phyloP scores from a whole-genome alignment of 2,113 vertebrate genomes.

The Grallaria varia region DNA sequence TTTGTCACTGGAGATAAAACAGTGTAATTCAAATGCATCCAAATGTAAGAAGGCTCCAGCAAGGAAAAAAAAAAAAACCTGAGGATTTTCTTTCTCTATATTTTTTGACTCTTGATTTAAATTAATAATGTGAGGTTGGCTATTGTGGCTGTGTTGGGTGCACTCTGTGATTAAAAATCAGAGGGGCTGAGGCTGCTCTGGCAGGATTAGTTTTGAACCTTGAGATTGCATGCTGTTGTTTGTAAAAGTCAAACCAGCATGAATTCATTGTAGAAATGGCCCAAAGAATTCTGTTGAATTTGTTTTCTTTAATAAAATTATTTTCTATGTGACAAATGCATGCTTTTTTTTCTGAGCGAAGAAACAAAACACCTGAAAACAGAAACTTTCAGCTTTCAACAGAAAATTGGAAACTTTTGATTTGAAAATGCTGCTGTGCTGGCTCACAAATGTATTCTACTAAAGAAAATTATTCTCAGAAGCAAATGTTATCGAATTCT shows the following conservation, averaged over 20 bases:
- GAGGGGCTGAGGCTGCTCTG: not conserved
- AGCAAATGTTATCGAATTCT: conserved; percentile 44
- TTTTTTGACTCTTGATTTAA: not conserved
- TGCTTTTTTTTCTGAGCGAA: conserved; percentile 8
- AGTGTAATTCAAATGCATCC: not conserved
- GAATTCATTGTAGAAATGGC: not conserved
- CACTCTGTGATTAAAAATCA: conserved; percentile 30
- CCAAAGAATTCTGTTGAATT: not conserved
- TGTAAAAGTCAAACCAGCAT: conserved; percentile 9
- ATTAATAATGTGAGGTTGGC: not conserved
- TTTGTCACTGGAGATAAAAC: conserved; percentile 58
- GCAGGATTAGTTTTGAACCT: conserved; percentile 1
- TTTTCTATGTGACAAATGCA: not conserved
- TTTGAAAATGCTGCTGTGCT: conserved; percentile 49
- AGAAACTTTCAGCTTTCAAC: conserved; percentile 22
- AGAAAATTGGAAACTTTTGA: conserved; percentile 29
- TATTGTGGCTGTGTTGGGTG: not conserved
- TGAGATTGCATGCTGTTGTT: not conserved
- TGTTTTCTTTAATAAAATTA: conserved; percentile 55
- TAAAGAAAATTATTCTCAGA: not conserved
- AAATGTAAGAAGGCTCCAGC: not conserved
- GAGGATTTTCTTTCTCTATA: not conserved
- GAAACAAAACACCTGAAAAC: conserved; percentile 22
- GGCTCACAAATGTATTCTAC: conserved; percentile 7
- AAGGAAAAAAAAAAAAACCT: not conserved